Evolutionary conservation across 2,888 invertebrate genomes (phyloP).

Genomic region (Lithophane ornitopus): DNA sequence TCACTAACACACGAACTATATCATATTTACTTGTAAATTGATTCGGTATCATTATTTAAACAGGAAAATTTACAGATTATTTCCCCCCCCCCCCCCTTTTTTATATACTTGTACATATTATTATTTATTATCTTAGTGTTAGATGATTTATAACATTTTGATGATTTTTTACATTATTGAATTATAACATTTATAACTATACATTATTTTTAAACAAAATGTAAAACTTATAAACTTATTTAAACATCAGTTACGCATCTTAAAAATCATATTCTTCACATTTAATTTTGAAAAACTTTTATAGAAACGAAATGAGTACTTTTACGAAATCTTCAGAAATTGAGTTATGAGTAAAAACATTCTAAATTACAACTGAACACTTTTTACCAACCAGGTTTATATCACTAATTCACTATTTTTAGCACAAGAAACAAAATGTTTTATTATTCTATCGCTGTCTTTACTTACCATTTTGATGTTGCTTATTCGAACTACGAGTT

Average conservation of each 20-base stretch:
- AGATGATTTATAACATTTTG: too few species aligned
- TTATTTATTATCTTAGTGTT: too few species aligned
- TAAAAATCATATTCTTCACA: neutral
- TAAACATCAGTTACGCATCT: constrained; percentile 3
- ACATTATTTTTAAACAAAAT: too few species aligned
- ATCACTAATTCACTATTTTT: constrained; percentile 29
- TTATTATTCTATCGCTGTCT: constrained; percentile 5
- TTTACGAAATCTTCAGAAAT: neutral
- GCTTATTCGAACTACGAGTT: constrained; percentile 64
- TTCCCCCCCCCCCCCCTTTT: too few species aligned
- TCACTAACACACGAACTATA: constrained; percentile 8
- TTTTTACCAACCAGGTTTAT: neutral
- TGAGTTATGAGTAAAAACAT: neutral
- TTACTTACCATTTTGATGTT: constrained; percentile 75
- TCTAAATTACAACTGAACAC: constrained; percentile 8
- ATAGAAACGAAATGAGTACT: neutral
- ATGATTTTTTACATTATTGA: too few species aligned
- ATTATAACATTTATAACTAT: too few species aligned
- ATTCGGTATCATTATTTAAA: neutral
- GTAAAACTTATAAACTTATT: too few species aligned
- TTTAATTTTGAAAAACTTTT: constrained; percentile 3
- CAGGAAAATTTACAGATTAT: too few species aligned
- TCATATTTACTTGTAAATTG: constrained; percentile 4
- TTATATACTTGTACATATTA: too few species aligned
- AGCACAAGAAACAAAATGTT: neutral